Percentiles rank a stretch among this genome's conserved stretches.
phyloP scores from a whole-genome alignment of 1,140 invertebrate species.

The Drosophila chauvacae region DNA sequence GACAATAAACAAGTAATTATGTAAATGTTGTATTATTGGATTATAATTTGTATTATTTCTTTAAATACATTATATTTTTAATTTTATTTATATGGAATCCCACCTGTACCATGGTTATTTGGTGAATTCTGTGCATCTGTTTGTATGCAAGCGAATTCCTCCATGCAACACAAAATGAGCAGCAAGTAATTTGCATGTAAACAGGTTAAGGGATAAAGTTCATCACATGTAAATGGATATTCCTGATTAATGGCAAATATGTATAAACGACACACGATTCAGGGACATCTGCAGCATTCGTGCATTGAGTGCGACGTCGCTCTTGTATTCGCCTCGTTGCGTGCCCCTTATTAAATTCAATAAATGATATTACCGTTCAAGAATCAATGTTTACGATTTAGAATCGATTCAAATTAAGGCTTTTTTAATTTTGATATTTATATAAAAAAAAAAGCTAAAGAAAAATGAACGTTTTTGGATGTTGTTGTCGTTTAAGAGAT shows the following conservation, averaged over 20 bases:
- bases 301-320: neutral
- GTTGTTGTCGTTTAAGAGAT: no score
- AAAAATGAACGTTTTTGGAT: no score
- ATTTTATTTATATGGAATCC: neutral
- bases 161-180: constrained; percentile 50
- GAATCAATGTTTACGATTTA: no score
- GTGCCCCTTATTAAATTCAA: constrained; percentile 3
- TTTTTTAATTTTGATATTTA: no score
- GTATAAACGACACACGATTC: constrained; percentile 18
- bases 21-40: neutral
- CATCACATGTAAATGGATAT: constrained; percentile 52
- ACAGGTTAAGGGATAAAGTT: constrained; percentile 62
- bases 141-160: constrained; percentile 10
- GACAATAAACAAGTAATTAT: no score
- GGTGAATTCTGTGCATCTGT: constrained; percentile 9
- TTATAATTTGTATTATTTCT: neutral
- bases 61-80: neutral
- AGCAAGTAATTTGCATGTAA: constrained; percentile 61
- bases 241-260: constrained; percentile 53
- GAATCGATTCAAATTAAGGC: no score
- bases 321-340: neutral
- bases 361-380: neutral
- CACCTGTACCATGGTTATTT: constrained; percentile 3
- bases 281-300: constrained; percentile 13
- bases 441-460: no score